A percentile compares a stretch with the other conserved stretches of the same genome.
Evolutionary conservation across 2,113 vertebrate genomes (phyloP).

Genomic region (Rhinoderma darwinii): DNA sequence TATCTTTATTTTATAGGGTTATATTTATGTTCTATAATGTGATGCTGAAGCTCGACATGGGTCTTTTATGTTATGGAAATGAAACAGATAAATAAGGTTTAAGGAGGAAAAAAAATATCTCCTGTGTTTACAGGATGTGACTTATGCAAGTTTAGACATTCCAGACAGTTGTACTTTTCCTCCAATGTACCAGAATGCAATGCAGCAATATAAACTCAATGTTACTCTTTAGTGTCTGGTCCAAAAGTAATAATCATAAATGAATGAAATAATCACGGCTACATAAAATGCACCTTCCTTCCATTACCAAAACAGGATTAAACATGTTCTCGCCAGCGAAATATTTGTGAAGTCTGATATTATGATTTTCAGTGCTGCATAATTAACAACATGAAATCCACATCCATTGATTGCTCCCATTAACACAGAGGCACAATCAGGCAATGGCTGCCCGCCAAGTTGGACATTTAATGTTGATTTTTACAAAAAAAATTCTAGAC

Average conservation of each 20-base stretch:
- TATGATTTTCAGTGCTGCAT: slow-evolving; percentile 2
- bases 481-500: slow-evolving; percentile 20
- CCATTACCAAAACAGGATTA: slow-evolving; percentile 54
- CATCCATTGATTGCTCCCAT: slow-evolving; percentile 10
- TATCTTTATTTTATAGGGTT: background rate
- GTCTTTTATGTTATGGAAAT: background rate
- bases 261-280: slow-evolving; percentile 24
- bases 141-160: slow-evolving; percentile 45
- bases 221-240: background rate
- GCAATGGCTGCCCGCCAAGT: background rate
- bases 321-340: background rate
- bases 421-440: slow-evolving; percentile 19
- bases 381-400: slow-evolving; percentile 4
- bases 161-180: slow-evolving; percentile 27
- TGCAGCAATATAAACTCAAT: background rate
- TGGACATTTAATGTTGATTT: slow-evolving; percentile 26
- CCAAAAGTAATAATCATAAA: slow-evolving; percentile 33
- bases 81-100: background rate
- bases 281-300: slow-evolving; percentile 31
- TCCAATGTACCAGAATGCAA: background rate
- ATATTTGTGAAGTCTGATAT: slow-evolving; percentile 22
- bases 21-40: background rate
- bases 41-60: background rate
- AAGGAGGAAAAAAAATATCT: background rate
- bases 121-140: slow-evolving; percentile 28